A percentile compares a stretch with the other conserved stretches of the same genome.
Evolutionary conservation across 2,797 vertebrate species (phyloP).

Genomic region (Rhinogobio ventralis): DNA sequence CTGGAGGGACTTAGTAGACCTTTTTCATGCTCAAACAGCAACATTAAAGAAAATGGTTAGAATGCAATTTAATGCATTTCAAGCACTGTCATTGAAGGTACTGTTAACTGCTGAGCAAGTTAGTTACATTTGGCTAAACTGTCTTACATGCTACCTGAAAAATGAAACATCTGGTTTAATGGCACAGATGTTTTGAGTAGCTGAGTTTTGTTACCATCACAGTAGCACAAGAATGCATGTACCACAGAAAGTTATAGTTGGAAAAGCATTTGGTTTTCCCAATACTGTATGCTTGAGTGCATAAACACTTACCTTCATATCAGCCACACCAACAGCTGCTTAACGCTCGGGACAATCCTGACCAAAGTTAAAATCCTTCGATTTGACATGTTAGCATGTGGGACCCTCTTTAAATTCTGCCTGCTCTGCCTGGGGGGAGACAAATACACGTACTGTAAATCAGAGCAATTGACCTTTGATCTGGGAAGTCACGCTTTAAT

Average conservation of each 20-base stretch:
- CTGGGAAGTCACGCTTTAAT: constrained; percentile 14
- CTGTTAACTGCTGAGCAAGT: too few species aligned
- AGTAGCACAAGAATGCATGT: too few species aligned
- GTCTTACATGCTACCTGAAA: neutral
- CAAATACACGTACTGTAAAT: constrained; percentile 2
- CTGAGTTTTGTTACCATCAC: too few species aligned
- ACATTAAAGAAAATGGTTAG: too few species aligned
- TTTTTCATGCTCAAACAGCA: too few species aligned
- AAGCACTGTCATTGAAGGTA: too few species aligned
- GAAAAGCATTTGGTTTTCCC: neutral
- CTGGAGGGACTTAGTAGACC: too few species aligned
- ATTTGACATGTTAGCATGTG: neutral
- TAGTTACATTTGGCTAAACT: neutral
- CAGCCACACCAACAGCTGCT: neutral
- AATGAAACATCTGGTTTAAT: neutral
- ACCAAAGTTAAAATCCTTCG: neutral
- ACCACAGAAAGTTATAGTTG: too few species aligned
- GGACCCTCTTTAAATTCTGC: neutral
- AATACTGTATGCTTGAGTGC: neutral
- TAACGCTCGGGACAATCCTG: neutral
- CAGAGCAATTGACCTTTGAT: constrained; percentile 5
- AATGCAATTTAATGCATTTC: too few species aligned
- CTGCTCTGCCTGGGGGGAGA: neutral
- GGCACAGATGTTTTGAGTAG: neutral
- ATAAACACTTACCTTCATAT: neutral